These are phyloP conservation scores for Ammodytes marinus DNA, from an alignment of 2,113 vertebrate genomes.

Conservation along the genomic window DNA sequence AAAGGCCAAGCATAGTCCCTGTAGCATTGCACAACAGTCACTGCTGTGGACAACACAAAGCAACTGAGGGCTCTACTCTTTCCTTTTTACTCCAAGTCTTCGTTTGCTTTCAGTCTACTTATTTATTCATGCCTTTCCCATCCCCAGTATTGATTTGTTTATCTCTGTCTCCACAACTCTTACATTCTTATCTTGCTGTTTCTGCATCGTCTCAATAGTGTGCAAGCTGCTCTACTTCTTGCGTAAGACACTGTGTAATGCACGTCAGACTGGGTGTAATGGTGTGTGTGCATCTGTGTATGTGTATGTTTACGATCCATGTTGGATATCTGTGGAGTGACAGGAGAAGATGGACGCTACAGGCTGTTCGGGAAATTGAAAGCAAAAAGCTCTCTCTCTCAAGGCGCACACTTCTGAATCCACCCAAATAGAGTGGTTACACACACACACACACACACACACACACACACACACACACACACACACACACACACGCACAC, in stretches of 20 bases:
- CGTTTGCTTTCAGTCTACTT: neutral
- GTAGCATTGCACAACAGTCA: neutral
- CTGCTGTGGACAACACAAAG: neutral
- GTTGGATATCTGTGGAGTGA: neutral
- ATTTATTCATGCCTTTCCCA: constrained; percentile 4
- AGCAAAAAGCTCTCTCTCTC: constrained; percentile 2
- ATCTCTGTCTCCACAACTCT: neutral
- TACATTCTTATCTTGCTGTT: neutral
- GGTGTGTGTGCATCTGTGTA: neutral
- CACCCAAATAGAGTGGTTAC: too few relatives aligned
- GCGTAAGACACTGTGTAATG: neutral
- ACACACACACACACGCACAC: too few relatives aligned
- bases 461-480: too few relatives aligned
- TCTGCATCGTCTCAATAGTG: neutral
- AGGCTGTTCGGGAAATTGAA: constrained; percentile 43
- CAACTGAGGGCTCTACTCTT: neutral
- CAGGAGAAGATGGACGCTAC: constrained; percentile 9
- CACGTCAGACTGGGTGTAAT: neutral
- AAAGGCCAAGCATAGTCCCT: neutral
- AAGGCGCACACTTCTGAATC: too few relatives aligned
- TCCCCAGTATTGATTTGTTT: neutral
- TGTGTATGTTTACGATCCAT: constrained; percentile 18
- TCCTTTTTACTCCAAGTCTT: neutral
- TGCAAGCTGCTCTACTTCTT: neutral
- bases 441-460: too few relatives aligned